A percentile compares a stretch with the other conserved stretches of the same genome.
Evolutionary conservation across 2,888 invertebrate species (phyloP).

Genomic region (Gastracanthus pulcherrimus): DNA sequence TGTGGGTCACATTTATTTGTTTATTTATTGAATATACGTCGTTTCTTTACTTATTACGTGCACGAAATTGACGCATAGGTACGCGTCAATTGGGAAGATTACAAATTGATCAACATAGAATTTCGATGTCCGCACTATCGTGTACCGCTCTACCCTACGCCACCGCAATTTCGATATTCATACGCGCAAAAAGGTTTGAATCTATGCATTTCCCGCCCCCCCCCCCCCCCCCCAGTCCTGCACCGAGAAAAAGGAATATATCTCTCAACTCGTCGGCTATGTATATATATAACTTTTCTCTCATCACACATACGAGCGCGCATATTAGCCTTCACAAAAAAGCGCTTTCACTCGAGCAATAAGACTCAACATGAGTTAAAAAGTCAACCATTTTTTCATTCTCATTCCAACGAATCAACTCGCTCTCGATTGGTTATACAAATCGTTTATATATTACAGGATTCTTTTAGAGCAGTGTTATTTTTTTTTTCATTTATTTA

Average conservation of each 20-base stretch:
- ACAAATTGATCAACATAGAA: too few species aligned
- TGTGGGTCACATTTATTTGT: too few species aligned
- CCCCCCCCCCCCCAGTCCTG: too few species aligned
- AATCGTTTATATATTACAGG: conserved; percentile 33
- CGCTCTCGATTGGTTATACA: conserved; percentile 34
- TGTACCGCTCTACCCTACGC: background rate
- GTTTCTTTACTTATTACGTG: too few species aligned
- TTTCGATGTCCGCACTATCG: too few species aligned
- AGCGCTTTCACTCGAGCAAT: conserved; percentile 40
- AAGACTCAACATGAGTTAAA: conserved; percentile 58
- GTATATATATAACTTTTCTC: conserved; percentile 24
- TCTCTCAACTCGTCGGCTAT: background rate
- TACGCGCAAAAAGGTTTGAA: conserved; percentile 20
- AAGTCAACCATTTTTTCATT: conserved; percentile 44
- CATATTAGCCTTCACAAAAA: conserved; percentile 31
- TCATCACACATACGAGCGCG: conserved; percentile 1
- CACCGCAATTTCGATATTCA: conserved; percentile 1
- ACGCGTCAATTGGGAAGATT: too few species aligned
- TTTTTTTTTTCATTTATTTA: conserved; percentile 7
- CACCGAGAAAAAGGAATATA: conserved; percentile 7
- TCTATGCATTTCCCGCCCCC: background rate
- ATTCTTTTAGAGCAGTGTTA: conserved; percentile 44
- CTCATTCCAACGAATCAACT: conserved; percentile 31
- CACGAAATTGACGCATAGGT: too few species aligned
- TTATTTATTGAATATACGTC: background rate